A percentile compares a stretch with the other conserved stretches of the same genome.
phyloP scores from a whole-genome alignment of 37 sponge, comb jelly and placozoan species.

The Halichondria panicea region DNA sequence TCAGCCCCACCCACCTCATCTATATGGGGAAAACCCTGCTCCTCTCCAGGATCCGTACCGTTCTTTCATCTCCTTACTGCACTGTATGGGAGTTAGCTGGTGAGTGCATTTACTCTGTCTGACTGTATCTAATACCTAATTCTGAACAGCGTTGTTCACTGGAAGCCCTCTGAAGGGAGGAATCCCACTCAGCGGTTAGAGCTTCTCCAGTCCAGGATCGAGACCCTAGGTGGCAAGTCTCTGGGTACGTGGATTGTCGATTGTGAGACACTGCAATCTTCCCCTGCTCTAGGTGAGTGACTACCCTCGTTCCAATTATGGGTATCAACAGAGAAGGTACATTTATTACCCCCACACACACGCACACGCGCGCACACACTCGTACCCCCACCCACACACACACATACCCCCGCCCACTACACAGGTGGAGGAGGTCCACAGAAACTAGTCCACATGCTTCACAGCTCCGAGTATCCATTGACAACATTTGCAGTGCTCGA shows the following conservation, averaged over 20 bases:
- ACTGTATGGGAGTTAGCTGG: slow-evolving; percentile 60
- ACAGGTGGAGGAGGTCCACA: slow-evolving; percentile 16
- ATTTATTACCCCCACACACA: background rate
- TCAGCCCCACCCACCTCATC: too few relatives aligned
- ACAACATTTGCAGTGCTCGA: slow-evolving; percentile 68
- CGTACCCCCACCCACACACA: background rate
- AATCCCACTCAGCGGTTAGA: slow-evolving; percentile 48
- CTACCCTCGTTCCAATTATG: background rate
- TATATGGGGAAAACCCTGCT: too few relatives aligned
- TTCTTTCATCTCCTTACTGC: background rate
- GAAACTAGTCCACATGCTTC: slow-evolving; percentile 48
- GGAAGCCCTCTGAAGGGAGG: slow-evolving; percentile 58
- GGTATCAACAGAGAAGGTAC: background rate
- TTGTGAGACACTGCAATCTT: slow-evolving; percentile 67
- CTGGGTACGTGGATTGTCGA: slow-evolving; percentile 58
- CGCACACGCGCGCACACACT: background rate
- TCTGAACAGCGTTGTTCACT: slow-evolving; percentile 60
- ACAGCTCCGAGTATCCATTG: slow-evolving; percentile 72
- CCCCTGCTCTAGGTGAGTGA: slow-evolving; percentile 38
- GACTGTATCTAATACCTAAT: background rate
- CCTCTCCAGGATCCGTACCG: background rate
- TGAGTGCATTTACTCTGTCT: slow-evolving; percentile 7
- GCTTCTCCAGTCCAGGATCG: slow-evolving; percentile 50
- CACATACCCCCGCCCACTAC: background rate
- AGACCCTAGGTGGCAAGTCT: slow-evolving; percentile 44